A percentile compares a stretch with the other conserved stretches of the same genome.
These are phyloP conservation scores for Drosophila seclusa DNA, from an alignment of 2,888 invertebrate species.

Conservation along the genomic window DNA sequence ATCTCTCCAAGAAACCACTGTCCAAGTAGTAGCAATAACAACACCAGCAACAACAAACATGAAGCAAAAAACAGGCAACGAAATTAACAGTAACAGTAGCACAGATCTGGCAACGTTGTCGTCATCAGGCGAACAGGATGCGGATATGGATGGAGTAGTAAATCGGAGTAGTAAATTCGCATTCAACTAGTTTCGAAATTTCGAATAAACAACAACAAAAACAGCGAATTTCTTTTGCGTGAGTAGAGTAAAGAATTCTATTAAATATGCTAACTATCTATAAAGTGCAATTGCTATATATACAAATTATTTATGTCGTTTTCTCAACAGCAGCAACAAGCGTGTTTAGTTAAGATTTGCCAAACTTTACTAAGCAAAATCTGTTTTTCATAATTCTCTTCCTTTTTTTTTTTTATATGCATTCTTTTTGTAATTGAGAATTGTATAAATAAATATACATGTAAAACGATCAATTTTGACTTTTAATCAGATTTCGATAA, in stretches of 20 bases:
- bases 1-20: slow-evolving; percentile 55
- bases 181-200: slow-evolving; percentile 5
- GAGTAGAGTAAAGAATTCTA: neutral
- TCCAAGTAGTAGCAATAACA: slow-evolving; percentile 52
- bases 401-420: slow-evolving; percentile 30
- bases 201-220: neutral
- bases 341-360: slow-evolving; percentile 1
- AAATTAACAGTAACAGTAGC: neutral
- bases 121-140: neutral
- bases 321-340: neutral
- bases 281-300: slow-evolving; percentile 11
- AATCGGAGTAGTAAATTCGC: slow-evolving; percentile 5
- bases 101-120: neutral
- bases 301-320: neutral
- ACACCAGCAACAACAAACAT: neutral
- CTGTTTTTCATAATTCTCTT: slow-evolving; percentile 3
- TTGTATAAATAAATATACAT: slow-evolving; percentile 37
- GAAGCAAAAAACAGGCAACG: neutral
- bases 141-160: neutral
- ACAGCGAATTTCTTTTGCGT: neutral
- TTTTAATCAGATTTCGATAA: neutral
- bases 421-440: slow-evolving; percentile 65
- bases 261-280: neutral
- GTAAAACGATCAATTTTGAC: neutral
- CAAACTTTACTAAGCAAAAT: slow-evolving; percentile 1